phyloP scores from a whole-genome alignment of 1,140 invertebrate genomes.

The Drosophila obscura region DNA sequence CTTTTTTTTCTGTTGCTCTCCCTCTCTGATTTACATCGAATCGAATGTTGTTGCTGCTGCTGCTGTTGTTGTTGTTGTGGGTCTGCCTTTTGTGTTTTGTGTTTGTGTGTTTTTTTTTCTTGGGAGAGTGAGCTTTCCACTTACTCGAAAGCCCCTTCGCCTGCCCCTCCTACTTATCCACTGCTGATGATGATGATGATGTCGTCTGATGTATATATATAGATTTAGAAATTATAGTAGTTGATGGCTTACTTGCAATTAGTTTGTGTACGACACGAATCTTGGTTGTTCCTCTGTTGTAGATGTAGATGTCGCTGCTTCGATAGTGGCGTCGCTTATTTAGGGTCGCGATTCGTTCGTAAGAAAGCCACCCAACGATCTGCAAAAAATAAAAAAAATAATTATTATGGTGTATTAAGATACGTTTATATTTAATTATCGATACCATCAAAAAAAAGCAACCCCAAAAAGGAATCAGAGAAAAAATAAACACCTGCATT shows the following conservation, averaged over 20 bases:
- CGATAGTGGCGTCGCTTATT: conserved; percentile 5
- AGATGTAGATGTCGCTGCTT: conserved; percentile 12
- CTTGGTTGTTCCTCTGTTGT: conserved; percentile 9
- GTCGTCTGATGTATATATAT: conserved; percentile 26
- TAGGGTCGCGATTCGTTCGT: conserved; percentile 15
- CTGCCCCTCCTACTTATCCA: not conserved
- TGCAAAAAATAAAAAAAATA: conserved; percentile 40
- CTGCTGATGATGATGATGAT: not conserved
- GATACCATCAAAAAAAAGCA: too few species aligned
- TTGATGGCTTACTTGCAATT: conserved; percentile 50
- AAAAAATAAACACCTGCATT: not conserved
- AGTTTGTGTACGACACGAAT: conserved; percentile 13
- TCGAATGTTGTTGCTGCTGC: too few species aligned
- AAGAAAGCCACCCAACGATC: conserved; percentile 37
- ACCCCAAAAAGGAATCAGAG: not conserved
- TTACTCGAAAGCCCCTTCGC: not conserved
- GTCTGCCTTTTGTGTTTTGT: too few species aligned
- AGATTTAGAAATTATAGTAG: conserved; percentile 43
- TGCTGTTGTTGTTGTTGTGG: too few species aligned
- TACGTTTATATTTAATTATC: conserved; percentile 36
- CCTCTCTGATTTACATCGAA: too few species aligned
- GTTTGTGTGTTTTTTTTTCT: not conserved
- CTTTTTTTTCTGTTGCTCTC: conserved; percentile 28
- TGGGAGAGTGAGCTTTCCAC: conserved; percentile 42
- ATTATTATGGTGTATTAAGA: conserved; percentile 1